Percentiles rank a stretch among this genome's conserved stretches.
phyloP scores from a whole-genome alignment of 2,888 invertebrate genomes.

The Dryadula phaetusa region DNA sequence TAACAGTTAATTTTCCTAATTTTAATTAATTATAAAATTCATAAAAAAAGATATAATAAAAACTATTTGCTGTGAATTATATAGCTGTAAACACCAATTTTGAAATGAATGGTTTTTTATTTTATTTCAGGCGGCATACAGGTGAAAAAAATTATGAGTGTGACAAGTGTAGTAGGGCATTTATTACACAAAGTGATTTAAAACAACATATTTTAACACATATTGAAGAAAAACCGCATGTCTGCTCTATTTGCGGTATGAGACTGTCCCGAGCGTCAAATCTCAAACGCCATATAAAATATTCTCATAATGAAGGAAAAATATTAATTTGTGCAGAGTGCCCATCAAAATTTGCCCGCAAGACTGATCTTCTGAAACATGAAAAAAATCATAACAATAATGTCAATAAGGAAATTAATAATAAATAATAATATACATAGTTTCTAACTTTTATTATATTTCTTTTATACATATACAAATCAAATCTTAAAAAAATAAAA shows the following conservation, averaged over 20 bases:
- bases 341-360: conserved; percentile 56
- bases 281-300: conserved; percentile 70
- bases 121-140: conserved; percentile 71
- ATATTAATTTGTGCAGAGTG: conserved; percentile 57
- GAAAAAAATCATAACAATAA: conserved; percentile 50
- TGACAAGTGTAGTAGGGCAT: conserved; percentile 67
- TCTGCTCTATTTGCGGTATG: conserved; percentile 71
- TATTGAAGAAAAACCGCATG: conserved; percentile 68
- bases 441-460: too few species aligned
- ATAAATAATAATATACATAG: not conserved
- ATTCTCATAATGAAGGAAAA: conserved; percentile 58
- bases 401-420: not conserved
- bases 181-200: conserved; percentile 76
- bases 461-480: too few species aligned
- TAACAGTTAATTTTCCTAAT: too few species aligned
- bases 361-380: conserved; percentile 61
- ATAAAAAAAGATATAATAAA: too few species aligned
- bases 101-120: too few species aligned
- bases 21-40: too few species aligned
- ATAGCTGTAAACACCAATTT: too few species aligned
- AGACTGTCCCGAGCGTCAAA: conserved; percentile 72
- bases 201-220: conserved; percentile 73
- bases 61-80: too few species aligned
- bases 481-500: too few species aligned
- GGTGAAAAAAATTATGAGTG: conserved; percentile 79